Evolutionary conservation across 2,797 vertebrate species (phyloP), one percentile per base, ranked within the genome.

Genomic region (Alouatta caraya): DNA sequence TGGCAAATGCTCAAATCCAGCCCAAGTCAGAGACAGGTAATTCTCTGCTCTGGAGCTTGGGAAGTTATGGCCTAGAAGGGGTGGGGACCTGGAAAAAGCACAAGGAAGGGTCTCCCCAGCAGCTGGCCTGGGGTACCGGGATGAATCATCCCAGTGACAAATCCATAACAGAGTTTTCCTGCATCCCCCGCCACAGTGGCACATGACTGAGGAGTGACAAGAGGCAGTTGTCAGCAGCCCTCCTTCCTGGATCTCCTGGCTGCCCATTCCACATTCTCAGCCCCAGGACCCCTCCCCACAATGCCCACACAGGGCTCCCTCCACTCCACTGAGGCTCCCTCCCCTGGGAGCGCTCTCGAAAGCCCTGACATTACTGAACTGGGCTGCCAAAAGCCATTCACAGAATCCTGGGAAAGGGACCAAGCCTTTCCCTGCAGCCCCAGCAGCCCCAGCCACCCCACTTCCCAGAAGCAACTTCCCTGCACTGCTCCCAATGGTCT

Each of bases 371-470:
- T 75, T 88, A 76, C 80, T 22, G 44, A 86, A 39, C n/a, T 9
- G 83, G 61, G 87, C 81, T 93, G 96, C 96, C 91, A 94, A 96
- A 85, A 93, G 42, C 90, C 84, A 87, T n/a, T 61, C 88, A 70
- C 95, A 96, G 75, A 80, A 94, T 87, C 26, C 94, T 93, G 96
- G 94, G 95, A 94, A 91, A 89, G 73, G 84, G 84, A 97, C 92
- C 83, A 81, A 70, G 50, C 57, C 87, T 59, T 46, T 94, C 92
- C 81, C 80, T 57, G 84, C 52, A 83, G 67, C 46, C 26, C 42
- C 82, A 76, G 55, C 67, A 83, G 67, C 46, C 28, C 42, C 82
- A 73, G 61, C 59, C 76, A 81, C 39, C 81, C 96, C 85, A 39
- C 61, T 78, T 86, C 86, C 88, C 82, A 0, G 52, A 75, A 75